Evolutionary conservation across 2,113 vertebrate species (phyloP).

Genomic region (Crotalus helleri): DNA sequence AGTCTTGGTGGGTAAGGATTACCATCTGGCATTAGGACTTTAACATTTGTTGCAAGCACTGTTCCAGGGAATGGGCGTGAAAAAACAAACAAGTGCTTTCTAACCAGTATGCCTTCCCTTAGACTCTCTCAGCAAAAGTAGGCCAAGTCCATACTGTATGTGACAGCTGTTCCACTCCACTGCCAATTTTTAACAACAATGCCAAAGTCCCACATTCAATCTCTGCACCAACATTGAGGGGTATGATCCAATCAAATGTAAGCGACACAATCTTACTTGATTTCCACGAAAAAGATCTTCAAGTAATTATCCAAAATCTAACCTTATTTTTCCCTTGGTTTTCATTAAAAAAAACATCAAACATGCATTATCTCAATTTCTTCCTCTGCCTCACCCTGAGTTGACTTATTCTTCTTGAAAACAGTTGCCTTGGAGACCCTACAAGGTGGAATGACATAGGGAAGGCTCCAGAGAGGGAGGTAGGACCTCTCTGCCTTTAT

Average conservation of each 20-base stretch:
- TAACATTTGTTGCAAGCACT: slow-evolving; percentile 9
- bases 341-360: background rate
- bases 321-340: background rate
- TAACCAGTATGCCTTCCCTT: background rate
- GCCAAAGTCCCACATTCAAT: background rate
- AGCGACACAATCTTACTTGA: background rate
- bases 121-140: background rate
- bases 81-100: background rate
- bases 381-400: background rate
- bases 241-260: background rate
- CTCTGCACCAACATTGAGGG: background rate
- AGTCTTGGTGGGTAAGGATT: slow-evolving; percentile 26
- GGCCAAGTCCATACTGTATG: background rate
- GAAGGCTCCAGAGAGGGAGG: background rate
- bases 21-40: background rate
- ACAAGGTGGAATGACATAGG: background rate
- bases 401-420: background rate
- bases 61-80: slow-evolving; percentile 1
- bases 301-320: background rate
- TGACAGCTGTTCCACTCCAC: slow-evolving; percentile 1
- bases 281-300: background rate
- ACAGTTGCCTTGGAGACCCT: background rate
- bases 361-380: background rate
- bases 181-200: background rate
- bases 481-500: background rate